These are phyloP conservation scores for Apostichopus leukothele DNA, from an alignment of 53 echinoderm and acorn worm genomes.

Conservation along the genomic window DNA sequence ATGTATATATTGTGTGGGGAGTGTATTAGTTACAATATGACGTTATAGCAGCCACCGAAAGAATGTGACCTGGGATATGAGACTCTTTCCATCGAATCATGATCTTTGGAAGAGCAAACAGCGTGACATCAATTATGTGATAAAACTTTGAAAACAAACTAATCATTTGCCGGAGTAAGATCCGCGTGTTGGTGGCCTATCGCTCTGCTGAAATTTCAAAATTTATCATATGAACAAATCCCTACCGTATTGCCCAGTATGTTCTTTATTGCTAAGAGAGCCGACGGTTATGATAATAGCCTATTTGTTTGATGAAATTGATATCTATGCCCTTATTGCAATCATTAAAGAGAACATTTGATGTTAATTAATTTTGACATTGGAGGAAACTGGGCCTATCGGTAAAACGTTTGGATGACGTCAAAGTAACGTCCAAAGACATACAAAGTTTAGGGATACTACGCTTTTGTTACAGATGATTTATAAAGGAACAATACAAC, in stretches of 20 bases:
- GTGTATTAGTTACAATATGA: too few species aligned
- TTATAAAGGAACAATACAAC: too few species aligned
- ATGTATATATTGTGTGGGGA: too few species aligned
- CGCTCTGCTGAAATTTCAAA: background rate
- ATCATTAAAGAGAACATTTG: background rate
- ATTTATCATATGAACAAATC: background rate
- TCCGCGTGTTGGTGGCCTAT: slow-evolving; percentile 25
- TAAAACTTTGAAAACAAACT: slow-evolving; percentile 35
- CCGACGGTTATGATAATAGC: background rate
- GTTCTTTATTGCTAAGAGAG: background rate
- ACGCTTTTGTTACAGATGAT: too few species aligned
- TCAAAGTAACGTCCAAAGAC: slow-evolving; percentile 2
- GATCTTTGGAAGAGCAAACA: slow-evolving; percentile 1
- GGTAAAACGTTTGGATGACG: slow-evolving; percentile 5
- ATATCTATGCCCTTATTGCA: background rate
- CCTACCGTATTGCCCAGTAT: background rate
- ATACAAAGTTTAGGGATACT: too few species aligned
- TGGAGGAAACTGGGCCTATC: background rate
- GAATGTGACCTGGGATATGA: slow-evolving; percentile 15
- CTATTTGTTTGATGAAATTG: background rate
- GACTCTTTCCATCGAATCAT: background rate
- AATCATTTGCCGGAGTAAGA: background rate
- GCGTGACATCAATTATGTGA: slow-evolving; percentile 31
- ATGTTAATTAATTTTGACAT: background rate
- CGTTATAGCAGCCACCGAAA: background rate